Conservation (phyloP, 2,797 vertebrate species). For the Muscicapa comitata region DNA sequence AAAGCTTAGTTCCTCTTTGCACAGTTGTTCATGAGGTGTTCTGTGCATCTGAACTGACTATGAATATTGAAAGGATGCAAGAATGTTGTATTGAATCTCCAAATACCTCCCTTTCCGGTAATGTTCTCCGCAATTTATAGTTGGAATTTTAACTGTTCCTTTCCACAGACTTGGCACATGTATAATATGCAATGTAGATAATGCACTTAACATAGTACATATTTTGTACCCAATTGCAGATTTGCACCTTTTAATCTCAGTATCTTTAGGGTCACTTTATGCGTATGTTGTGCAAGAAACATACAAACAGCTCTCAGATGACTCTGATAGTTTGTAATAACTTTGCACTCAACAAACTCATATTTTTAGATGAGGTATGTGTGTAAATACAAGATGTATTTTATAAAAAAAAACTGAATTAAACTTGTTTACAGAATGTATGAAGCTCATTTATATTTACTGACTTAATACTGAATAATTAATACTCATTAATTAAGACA, state of each 20-base stretch:
- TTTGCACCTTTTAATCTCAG: conserved; percentile 48
- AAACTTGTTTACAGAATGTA: conserved; percentile 58
- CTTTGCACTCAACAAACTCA: conserved; percentile 38
- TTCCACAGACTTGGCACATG: neutral
- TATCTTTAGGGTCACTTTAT: conserved; percentile 20
- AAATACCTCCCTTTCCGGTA: neutral
- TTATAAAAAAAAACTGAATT: conserved; percentile 56
- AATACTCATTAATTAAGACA: neutral
- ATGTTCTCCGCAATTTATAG: neutral
- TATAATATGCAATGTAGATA: conserved; percentile 41
- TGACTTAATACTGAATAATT: neutral
- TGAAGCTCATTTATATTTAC: conserved; percentile 58
- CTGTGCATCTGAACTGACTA: neutral
- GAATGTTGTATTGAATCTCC: neutral
- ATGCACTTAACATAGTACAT: conserved; percentile 4
- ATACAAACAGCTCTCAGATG: neutral
- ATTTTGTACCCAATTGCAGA: conserved; percentile 54
- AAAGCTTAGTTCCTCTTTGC: neutral
- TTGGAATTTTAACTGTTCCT: neutral
- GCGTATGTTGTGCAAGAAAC: conserved; percentile 41
- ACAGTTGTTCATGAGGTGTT: neutral
- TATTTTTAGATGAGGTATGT: conserved; percentile 59
- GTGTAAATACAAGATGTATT: conserved; percentile 66
- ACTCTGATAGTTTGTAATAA: conserved; percentile 44
- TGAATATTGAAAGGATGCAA: neutral